Evolutionary conservation across 1,140 invertebrate species (phyloP), one percentile per base, ranked within the genome.

Genomic region (Drosophila tropicalis): DNA sequence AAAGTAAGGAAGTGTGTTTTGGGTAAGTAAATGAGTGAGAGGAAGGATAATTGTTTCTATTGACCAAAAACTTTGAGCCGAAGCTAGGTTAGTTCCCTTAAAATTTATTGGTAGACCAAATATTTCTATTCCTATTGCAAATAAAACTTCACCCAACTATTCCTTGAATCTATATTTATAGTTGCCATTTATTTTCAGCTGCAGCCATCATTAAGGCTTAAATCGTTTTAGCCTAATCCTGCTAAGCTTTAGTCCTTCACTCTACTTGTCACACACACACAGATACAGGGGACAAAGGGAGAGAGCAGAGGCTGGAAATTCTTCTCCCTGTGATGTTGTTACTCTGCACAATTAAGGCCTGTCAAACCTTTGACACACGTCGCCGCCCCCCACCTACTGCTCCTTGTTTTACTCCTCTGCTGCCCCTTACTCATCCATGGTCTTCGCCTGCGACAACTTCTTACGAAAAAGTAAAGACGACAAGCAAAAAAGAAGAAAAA

Each of bases 321-420:
- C 5, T 29, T 29, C 29, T 13, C 57, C 57, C 47, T 40, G 25
- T 40, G 40, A 51, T 61, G 72, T 56, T 65, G 44, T 47, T 47
- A 19, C 64, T 75, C 32, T 32, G 73, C 55, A 70, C 84, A 89
- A 89, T 89, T 90, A 84, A 84, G 80, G 80, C 85, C 85, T 89
- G 84, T 89, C 84, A 89, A 89, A 89, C 85, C 84, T 89, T 89
- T 89, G 84, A 89, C 84, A 87, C 83, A 83, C 84, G 79, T 79
- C 79, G 67, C 76, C 71, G 68, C 69, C 62, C 51, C 41, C 56
- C 10, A 54, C 29, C 29, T 40, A 40, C 57, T 13, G 36, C 9
- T 60, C 60, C 29, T 6, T 6, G 1, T 29, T 5, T 5, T 29
- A 1, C 29, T 29, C 0, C 29, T 1, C 29, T 29, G 29, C 22